Evolutionary conservation across 2,888 invertebrate genomes (phyloP).

Genomic region (Cactoblastis cactorum): DNA sequence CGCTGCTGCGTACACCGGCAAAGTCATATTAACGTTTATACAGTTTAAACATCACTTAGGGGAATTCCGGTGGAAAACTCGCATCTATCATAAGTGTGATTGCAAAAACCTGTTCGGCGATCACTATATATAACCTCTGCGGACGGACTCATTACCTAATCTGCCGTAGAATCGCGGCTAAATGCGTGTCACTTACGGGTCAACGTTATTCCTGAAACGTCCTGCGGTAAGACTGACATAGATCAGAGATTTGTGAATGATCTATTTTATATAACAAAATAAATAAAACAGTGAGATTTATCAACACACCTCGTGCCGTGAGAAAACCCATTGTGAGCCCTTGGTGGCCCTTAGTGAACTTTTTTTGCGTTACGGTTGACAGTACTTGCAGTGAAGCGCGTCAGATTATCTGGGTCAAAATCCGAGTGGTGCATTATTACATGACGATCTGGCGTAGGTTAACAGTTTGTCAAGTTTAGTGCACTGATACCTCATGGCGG

Average conservation of each 20-base stretch:
- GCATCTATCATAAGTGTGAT: not conserved
- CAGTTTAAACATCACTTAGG: not conserved
- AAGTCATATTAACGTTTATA: not conserved
- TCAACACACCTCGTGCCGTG: not conserved
- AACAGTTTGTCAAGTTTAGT: not conserved
- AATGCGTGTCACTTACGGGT: not conserved
- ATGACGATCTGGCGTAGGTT: not conserved
- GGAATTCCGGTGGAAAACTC: not conserved
- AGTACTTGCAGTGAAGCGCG: slow-evolving; percentile 2
- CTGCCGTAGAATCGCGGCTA: not conserved
- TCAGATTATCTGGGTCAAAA: not conserved
- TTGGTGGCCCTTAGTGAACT: slow-evolving; percentile 3
- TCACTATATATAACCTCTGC: not conserved
- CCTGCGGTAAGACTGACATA: too few species aligned
- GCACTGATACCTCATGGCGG: not conserved
- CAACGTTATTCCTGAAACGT: not conserved
- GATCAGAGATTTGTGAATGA: too few species aligned
- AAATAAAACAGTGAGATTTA: not conserved
- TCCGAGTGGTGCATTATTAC: not conserved
- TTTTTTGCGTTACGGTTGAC: not conserved
- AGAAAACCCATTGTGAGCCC: slow-evolving; percentile 6
- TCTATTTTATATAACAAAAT: too few species aligned
- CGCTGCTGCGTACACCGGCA: not conserved
- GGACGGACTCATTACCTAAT: not conserved
- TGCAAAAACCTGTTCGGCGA: not conserved